Conservation (phyloP, 2,113 vertebrate genomes). For the Megalops atlanticus region DNA sequence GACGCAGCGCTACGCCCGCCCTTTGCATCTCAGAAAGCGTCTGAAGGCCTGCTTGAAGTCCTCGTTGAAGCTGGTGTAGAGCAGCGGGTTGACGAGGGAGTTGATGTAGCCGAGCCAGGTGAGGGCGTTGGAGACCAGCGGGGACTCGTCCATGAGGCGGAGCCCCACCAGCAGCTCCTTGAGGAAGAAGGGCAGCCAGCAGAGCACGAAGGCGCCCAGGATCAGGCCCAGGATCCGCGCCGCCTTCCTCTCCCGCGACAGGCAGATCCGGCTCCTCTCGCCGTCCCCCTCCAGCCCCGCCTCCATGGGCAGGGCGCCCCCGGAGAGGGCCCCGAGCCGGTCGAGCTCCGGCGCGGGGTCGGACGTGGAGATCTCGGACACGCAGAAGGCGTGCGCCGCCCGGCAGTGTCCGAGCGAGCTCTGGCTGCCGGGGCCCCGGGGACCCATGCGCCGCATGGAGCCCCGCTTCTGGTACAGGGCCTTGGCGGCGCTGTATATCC, state of each 20-base stretch:
- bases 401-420: conserved; percentile 79
- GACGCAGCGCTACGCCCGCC: conserved; percentile 23
- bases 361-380: conserved; percentile 68
- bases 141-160: conserved; percentile 60
- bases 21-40: conserved; percentile 74
- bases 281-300: conserved; percentile 60
- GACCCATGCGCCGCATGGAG: conserved; percentile 82
- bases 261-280: conserved; percentile 75
- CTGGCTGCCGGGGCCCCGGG: conserved; percentile 78
- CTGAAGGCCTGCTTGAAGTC: conserved; percentile 82
- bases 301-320: conserved; percentile 61
- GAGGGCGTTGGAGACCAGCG: conserved; percentile 73
- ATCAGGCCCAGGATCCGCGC: conserved; percentile 79
- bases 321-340: conserved; percentile 52
- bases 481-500: conserved; percentile 49
- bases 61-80: conserved; percentile 84
- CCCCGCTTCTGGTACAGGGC: conserved; percentile 86
- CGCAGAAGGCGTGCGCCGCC: conserved; percentile 74
- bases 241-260: conserved; percentile 72
- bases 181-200: conserved; percentile 83
- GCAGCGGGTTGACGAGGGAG: conserved; percentile 80
- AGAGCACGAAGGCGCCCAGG: conserved; percentile 79
- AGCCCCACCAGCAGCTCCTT: conserved; percentile 79
- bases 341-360: conserved; percentile 70
- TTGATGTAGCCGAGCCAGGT: conserved; percentile 83